These are phyloP conservation scores for Lordiphosa fenestrarum DNA, from an alignment of 2,888 invertebrate species.

Conservation along the genomic window DNA sequence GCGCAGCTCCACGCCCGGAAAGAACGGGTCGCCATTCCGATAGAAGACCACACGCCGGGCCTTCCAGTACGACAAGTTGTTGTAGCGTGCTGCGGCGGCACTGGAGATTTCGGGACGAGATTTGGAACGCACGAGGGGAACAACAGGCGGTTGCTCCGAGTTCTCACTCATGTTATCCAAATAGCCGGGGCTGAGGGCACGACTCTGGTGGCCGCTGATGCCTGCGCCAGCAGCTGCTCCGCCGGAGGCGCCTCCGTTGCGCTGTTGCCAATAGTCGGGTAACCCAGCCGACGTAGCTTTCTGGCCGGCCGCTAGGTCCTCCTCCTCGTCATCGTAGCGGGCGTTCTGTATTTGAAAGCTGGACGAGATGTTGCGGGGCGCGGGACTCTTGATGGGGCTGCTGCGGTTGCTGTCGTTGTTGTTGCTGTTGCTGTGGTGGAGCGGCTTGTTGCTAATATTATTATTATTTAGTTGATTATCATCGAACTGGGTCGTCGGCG, in stretches of 20 bases:
- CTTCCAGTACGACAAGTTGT: slow-evolving; percentile 92
- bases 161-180: slow-evolving; percentile 84
- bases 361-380: slow-evolving; percentile 34
- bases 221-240: slow-evolving; percentile 1
- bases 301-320: slow-evolving; percentile 39
- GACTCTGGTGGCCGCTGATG: slow-evolving; percentile 64
- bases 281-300: slow-evolving; percentile 42
- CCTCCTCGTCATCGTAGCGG: slow-evolving; percentile 65
- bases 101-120: slow-evolving; percentile 79
- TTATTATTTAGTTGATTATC: slow-evolving; percentile 64
- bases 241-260: slow-evolving; percentile 62
- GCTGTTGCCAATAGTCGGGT: slow-evolving; percentile 72
- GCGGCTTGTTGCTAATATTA: slow-evolving; percentile 33
- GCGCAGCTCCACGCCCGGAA: slow-evolving; percentile 92
- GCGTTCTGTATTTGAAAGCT: slow-evolving; percentile 48
- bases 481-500: slow-evolving; percentile 66
- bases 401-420: slow-evolving; percentile 52
- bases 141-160: slow-evolving; percentile 81
- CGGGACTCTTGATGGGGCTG: slow-evolving; percentile 68
- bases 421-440: slow-evolving; percentile 24
- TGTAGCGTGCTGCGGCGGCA: slow-evolving; percentile 84
- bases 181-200: slow-evolving; percentile 75
- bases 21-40: slow-evolving; percentile 96
- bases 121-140: slow-evolving; percentile 78
- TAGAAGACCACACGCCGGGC: slow-evolving; percentile 93